Conservation (phyloP, 2,888 invertebrate species). For the Athalia circularis region DNA sequence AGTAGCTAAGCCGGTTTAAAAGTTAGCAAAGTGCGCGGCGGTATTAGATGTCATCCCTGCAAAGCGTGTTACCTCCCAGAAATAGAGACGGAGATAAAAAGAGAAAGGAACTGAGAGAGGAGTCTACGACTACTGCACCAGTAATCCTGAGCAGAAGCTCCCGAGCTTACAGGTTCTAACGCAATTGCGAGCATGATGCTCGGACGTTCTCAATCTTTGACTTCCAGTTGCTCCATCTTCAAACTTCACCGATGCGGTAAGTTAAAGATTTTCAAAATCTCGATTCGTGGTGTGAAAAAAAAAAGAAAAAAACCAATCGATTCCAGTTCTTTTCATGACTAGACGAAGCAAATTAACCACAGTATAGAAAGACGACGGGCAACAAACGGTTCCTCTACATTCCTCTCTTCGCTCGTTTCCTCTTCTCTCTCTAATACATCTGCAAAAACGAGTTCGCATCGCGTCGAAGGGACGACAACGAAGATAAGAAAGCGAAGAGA, state of each 20-base stretch:
- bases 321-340: too few relatives aligned
- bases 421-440: conserved; percentile 30
- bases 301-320: too few relatives aligned
- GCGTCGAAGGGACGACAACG: conserved; percentile 8
- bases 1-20: conserved; percentile 37
- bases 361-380: background rate
- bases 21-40: conserved; percentile 27
- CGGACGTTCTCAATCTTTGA: background rate
- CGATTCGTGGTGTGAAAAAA: too few relatives aligned
- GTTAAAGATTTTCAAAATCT: background rate
- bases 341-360: background rate
- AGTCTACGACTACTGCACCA: conserved; percentile 14
- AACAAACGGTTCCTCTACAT: conserved; percentile 11
- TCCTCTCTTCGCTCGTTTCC: background rate
- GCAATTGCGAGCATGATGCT: conserved; percentile 4
- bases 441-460: conserved; percentile 37
- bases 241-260: background rate
- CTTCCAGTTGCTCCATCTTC: background rate
- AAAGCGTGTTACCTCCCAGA: background rate
- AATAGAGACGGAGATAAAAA: background rate
- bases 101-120: background rate
- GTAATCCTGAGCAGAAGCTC: conserved; percentile 40
- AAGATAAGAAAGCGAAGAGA: conserved; percentile 34
- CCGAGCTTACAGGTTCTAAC: conserved; percentile 26
- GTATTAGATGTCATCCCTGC: conserved; percentile 43